Percentiles rank a stretch among this genome's conserved stretches.
These are phyloP conservation scores for Dinoponera quadriceps DNA, from an alignment of 1,140 invertebrate species.

Conservation along the genomic window DNA sequence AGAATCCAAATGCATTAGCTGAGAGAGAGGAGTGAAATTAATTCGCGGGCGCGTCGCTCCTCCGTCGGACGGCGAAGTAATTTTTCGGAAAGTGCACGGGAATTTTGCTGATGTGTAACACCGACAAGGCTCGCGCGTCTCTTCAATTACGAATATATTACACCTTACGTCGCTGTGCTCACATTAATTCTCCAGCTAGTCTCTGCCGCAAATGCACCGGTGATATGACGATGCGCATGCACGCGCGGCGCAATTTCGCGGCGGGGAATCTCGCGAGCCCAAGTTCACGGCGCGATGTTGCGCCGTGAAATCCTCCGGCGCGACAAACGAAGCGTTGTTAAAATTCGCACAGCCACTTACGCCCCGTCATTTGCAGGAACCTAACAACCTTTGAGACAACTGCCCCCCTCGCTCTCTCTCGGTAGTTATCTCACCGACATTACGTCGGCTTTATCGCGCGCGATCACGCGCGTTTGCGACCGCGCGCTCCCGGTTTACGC, in stretches of 20 bases:
- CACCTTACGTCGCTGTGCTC: slow-evolving; percentile 8
- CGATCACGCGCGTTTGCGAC: neutral
- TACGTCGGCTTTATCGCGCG: neutral
- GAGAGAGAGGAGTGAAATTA: too few species aligned
- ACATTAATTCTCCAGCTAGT: slow-evolving; percentile 42
- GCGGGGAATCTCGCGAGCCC: slow-evolving; percentile 39
- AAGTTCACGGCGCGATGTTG: slow-evolving; percentile 37
- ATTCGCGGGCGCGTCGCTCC: neutral
- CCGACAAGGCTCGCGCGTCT: neutral
- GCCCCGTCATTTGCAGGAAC: slow-evolving; percentile 40
- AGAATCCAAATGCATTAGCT: too few species aligned
- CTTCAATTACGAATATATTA: slow-evolving; percentile 44
- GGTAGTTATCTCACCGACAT: neutral
- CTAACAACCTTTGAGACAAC: slow-evolving; percentile 25
- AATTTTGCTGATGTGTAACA: neutral
- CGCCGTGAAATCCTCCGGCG: slow-evolving; percentile 34
- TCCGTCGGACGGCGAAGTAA: neutral
- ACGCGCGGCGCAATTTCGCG: slow-evolving; percentile 32
- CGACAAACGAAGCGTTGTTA: slow-evolving; percentile 38
- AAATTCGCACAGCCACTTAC: slow-evolving; percentile 48
- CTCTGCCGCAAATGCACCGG: slow-evolving; percentile 49
- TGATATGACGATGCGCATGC: slow-evolving; percentile 42
- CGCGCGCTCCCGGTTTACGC: too few species aligned
- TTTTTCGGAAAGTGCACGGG: neutral
- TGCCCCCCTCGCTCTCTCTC: neutral